Percentiles rank a stretch among this genome's conserved stretches.
Evolutionary conservation across 2,113 vertebrate genomes (phyloP).

Genomic region (Elanus axillaris): DNA sequence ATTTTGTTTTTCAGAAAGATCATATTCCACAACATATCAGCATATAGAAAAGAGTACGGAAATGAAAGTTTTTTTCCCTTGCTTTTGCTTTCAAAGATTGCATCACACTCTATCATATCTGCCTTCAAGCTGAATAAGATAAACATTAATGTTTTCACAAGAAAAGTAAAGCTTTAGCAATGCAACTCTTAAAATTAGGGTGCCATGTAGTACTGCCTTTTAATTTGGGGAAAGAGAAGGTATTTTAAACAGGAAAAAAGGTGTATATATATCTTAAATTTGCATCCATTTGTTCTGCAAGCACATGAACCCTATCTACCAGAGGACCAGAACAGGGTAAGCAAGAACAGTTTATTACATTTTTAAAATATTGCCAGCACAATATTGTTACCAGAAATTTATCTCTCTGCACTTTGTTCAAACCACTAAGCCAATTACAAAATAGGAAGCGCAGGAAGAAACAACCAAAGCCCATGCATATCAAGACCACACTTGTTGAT

Average conservation of each 20-base stretch:
- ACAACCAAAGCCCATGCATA: not conserved
- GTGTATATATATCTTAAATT: not conserved
- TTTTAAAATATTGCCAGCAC: not conserved
- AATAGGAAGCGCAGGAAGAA: not conserved
- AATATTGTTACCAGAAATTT: not conserved
- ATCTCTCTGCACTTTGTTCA: not conserved
- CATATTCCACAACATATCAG: not conserved
- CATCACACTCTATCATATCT: not conserved
- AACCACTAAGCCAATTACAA: not conserved
- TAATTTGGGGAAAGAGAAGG: not conserved
- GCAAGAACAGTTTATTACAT: not conserved
- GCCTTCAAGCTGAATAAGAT: not conserved
- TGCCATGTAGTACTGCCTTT: not conserved
- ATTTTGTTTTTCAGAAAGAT: not conserved
- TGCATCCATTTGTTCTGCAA: not conserved
- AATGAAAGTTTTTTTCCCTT: not conserved
- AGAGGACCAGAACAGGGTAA: not conserved
- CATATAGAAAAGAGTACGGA: not conserved
- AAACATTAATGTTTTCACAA: not conserved
- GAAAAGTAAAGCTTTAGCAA: not conserved
- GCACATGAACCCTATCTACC: not conserved
- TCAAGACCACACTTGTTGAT: not conserved
- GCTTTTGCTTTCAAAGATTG: not conserved
- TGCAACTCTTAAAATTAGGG: not conserved
- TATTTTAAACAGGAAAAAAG: not conserved